phyloP scores from a whole-genome alignment of 2,797 vertebrate genomes.

The Columba guinea region DNA sequence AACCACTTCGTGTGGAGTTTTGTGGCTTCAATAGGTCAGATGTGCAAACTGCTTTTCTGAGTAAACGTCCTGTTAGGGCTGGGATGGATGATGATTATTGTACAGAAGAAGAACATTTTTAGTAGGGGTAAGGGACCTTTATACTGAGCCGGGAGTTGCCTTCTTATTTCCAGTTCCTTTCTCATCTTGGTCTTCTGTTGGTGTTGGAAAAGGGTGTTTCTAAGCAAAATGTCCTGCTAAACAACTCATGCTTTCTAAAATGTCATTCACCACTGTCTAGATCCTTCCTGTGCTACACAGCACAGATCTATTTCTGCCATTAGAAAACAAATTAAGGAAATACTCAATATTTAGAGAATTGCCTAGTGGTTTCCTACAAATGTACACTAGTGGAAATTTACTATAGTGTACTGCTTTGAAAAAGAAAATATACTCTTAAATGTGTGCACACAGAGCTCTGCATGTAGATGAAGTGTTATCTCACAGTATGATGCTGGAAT shows the following conservation, averaged over 20 bases:
- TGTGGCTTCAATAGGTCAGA: not conserved
- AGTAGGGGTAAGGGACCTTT: not conserved
- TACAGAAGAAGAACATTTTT: not conserved
- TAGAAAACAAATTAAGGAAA: conserved; percentile 30
- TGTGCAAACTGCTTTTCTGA: not conserved
- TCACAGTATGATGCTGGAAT: not conserved
- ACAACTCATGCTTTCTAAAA: conserved; percentile 19
- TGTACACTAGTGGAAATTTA: not conserved
- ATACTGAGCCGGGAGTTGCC: not conserved
- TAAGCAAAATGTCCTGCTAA: not conserved
- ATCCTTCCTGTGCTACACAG: not conserved
- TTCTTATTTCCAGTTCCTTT: not conserved
- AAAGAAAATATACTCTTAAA: not conserved
- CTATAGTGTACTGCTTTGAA: not conserved
- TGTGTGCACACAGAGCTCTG: conserved; percentile 18
- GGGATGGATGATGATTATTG: not conserved
- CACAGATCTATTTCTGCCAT: conserved; percentile 23
- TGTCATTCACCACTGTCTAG: not conserved
- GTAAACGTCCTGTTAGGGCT: not conserved
- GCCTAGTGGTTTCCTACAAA: not conserved
- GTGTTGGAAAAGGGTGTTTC: not conserved
- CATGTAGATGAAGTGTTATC: conserved; percentile 8
- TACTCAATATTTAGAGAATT: not conserved
- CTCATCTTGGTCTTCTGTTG: not conserved
- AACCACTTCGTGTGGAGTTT: not conserved